A percentile compares a stretch with the other conserved stretches of the same genome.
Evolutionary conservation across 2,113 vertebrate species (phyloP).

Genomic region (Glareola pratincola): DNA sequence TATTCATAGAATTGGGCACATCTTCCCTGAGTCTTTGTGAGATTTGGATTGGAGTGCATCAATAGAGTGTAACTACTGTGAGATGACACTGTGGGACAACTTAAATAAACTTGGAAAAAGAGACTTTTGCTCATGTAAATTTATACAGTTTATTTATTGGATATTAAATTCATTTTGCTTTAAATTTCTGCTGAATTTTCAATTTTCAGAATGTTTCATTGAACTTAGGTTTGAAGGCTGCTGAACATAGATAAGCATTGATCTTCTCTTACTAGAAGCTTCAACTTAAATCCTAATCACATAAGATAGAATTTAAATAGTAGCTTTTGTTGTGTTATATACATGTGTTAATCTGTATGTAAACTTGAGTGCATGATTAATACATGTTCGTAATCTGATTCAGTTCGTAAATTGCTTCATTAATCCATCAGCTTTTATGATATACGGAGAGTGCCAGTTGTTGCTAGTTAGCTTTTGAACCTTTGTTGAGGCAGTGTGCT

Average conservation of each 20-base stretch:
- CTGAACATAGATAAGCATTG: not conserved
- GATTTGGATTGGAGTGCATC: not conserved
- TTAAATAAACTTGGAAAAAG: not conserved
- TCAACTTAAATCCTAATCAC: not conserved
- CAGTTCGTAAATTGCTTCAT: not conserved
- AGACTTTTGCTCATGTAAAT: not conserved
- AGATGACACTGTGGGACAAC: not conserved
- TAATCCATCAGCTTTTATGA: not conserved
- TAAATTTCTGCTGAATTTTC: not conserved
- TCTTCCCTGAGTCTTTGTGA: not conserved
- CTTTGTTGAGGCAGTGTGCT: not conserved
- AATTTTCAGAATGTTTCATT: not conserved
- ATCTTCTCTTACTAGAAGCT: not conserved
- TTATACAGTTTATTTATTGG: not conserved
- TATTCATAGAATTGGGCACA: not conserved
- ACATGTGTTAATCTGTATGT: not conserved
- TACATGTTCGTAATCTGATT: not conserved
- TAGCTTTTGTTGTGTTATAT: not conserved
- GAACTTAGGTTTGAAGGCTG: not conserved
- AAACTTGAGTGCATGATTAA: not conserved
- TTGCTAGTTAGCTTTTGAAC: not conserved
- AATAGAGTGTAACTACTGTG: not conserved
- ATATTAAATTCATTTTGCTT: not conserved
- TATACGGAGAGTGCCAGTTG: rapidly evolving
- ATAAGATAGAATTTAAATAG: not conserved